Conservation (phyloP, 2,888 invertebrate genomes). For the Ennomos quercinarius region DNA sequence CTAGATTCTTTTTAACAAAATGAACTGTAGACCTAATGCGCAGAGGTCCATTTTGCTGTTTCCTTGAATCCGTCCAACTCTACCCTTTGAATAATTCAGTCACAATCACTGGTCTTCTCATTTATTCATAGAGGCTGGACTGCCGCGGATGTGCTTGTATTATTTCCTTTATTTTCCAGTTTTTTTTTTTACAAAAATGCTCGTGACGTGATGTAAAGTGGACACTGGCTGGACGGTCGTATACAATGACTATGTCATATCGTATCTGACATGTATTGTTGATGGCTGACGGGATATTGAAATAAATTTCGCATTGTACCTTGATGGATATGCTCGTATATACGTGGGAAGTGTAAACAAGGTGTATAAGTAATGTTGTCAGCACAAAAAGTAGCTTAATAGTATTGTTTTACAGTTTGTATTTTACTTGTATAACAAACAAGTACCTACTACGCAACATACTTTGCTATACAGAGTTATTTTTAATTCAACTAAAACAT, state of each 20-base stretch:
- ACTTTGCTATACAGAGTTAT: too few relatives aligned
- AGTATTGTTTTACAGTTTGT: too few relatives aligned
- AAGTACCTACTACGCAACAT: too few relatives aligned
- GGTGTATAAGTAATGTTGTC: too few relatives aligned
- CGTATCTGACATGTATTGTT: not conserved
- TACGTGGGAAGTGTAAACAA: too few relatives aligned
- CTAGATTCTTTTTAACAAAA: too few relatives aligned
- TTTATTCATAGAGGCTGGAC: conserved; percentile 74
- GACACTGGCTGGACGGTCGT: conserved; percentile 6
- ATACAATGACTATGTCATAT: not conserved
- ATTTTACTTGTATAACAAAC: too few relatives aligned
- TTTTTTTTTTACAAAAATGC: conserved; percentile 33
- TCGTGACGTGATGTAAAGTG: conserved; percentile 40
- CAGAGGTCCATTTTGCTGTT: not conserved
- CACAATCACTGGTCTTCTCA: conserved; percentile 77
- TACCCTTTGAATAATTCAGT: conserved; percentile 73
- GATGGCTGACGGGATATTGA: conserved; percentile 3
- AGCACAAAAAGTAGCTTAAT: too few relatives aligned
- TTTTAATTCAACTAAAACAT: too few relatives aligned
- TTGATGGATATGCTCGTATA: too few relatives aligned
- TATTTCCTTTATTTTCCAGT: conserved; percentile 32
- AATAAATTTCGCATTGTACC: conserved; percentile 1
- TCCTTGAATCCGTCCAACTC: conserved; percentile 25
- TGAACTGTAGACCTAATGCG: too few relatives aligned
- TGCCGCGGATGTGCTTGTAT: conserved; percentile 42